Conservation (phyloP, 2,113 vertebrate genomes). For the Myxocyprinus asiaticus region DNA sequence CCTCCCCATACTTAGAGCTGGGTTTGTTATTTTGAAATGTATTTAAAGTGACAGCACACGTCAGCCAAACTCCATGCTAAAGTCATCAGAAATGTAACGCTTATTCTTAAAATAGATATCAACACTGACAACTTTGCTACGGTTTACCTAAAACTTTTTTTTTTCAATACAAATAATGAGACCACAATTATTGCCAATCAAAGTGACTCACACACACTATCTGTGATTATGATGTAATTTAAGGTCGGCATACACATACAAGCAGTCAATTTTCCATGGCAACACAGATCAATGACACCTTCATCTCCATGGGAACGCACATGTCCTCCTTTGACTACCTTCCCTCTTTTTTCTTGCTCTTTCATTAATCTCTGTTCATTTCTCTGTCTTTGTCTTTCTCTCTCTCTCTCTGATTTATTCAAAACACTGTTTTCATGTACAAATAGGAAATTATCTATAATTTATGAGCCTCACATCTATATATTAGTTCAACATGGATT, state of each 20-base stretch:
- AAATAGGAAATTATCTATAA: slow-evolving; percentile 37
- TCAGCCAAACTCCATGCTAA: slow-evolving; percentile 14
- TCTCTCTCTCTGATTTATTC: slow-evolving; percentile 45
- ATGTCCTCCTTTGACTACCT: slow-evolving; percentile 33
- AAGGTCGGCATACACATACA: not conserved
- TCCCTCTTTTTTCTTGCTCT: slow-evolving; percentile 1
- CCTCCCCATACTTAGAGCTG: slow-evolving; percentile 8
- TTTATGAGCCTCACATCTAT: slow-evolving; percentile 10
- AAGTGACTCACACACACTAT: not conserved
- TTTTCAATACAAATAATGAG: not conserved
- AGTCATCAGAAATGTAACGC: slow-evolving; percentile 24
- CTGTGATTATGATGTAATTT: slow-evolving; percentile 15
- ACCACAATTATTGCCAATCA: not conserved
- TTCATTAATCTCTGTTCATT: not conserved
- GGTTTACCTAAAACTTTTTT: slow-evolving; percentile 1
- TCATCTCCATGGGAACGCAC: slow-evolving; percentile 46
- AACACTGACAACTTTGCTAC: not conserved
- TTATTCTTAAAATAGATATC: slow-evolving; percentile 30
- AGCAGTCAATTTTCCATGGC: slow-evolving; percentile 35
- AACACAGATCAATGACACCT: slow-evolving; percentile 33
- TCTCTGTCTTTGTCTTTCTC: slow-evolving; percentile 32
- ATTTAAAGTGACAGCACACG: slow-evolving; percentile 28
- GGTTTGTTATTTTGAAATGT: slow-evolving; percentile 33
- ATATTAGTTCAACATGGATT: slow-evolving; percentile 24
- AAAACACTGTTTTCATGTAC: not conserved